Evolutionary conservation across 2,888 invertebrate species (phyloP), one percentile per base, ranked within the genome.

Genomic region (Sarcophaga rosellei): DNA sequence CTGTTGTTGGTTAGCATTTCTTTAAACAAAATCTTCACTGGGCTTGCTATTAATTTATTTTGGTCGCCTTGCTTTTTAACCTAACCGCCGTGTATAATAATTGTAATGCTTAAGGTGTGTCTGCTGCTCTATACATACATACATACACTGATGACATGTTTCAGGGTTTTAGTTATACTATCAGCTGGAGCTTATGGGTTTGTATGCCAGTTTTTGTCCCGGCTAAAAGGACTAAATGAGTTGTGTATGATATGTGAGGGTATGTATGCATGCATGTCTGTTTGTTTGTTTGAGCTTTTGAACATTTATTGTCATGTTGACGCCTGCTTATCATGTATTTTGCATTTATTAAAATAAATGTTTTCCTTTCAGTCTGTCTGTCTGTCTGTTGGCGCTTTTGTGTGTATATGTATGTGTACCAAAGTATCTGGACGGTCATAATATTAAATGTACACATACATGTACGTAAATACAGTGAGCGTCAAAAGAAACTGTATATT

Each of bases 271-370:
- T 21, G 23, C 25, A 47, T 59, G 25, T 44, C 10, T 68, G 68
- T 61, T 10, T 75, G 63, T 35, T 35, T 35, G 35, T 35, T 35
- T 35, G 35, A 35, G 59, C 23, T 66, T 66, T 76, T 35, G 65
- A 86, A 86, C 83, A 80, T 80, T 83, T 86, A 86, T 86, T 82
- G 79, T 80, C 80, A 80, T 83, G 82, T 83, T 83, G 86, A 80
- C 86, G 86, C 83, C 86, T 83, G 79, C 45, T 83, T 83, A 76
- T 83, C 83, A 86, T 79, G 83, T 80, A 82, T 73, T 86, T 86
- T 86, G 76, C 76, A 86, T 86, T 80, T 80, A 86, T 86, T 85
- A 82, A 79, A 85, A 79, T 68, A 62, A 53, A 74, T 77, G 25
- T 20, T 72, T 59, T 68, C 65, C 25, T 23, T 74, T 63, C 72